Evolutionary conservation across 2,888 invertebrate genomes (phyloP), one percentile per base, ranked within the genome.

Genomic region (Pteria penguin): DNA sequence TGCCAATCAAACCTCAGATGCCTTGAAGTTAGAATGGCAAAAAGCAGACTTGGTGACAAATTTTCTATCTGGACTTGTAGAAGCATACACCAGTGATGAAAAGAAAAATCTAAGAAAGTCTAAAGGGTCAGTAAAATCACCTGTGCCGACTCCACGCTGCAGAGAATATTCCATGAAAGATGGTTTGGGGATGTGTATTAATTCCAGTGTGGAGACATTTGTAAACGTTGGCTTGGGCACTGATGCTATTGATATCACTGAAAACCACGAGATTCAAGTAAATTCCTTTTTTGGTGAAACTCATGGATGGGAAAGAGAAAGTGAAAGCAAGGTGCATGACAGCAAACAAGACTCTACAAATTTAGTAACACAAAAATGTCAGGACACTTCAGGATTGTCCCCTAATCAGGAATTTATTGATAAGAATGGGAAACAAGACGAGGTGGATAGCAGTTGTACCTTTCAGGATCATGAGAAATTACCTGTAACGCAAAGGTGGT

Each of bases 201-300:
- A 68, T 29, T 68, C 33, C 22, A 32, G 33, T 18, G 14, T 68
- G 24, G 68, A 68, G 32, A 57, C 68, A 14, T 33, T 68, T 14
- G 58, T 68, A 8, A 68, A 68, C 24, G 24, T 68, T 33, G 68
- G 68, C 2, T 24, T 54, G 29, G 68, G 68, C 31, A n/a, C n/a
- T 11, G 68, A 68, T 68, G 57, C 32, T 24, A 68, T 68, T 32
- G 68, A 68, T 26, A 33, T 68, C 31, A 68, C 55, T 32, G 57
- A 57, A 54, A 68, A 68, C 11, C 68, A 68, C 32, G 68, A 68
- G 32, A 68, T 68, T 57, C 68, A 68, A 57, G 55, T 68, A 4
- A 68, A 68, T 57, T 27, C 58, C 14, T 26, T 57, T 4, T 55
- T 57, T 24, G 24, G 33, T 32, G 18, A 60, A 60, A 11, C 27